phyloP scores from a whole-genome alignment of 2,888 invertebrate species.

The Pterostichus niger region DNA sequence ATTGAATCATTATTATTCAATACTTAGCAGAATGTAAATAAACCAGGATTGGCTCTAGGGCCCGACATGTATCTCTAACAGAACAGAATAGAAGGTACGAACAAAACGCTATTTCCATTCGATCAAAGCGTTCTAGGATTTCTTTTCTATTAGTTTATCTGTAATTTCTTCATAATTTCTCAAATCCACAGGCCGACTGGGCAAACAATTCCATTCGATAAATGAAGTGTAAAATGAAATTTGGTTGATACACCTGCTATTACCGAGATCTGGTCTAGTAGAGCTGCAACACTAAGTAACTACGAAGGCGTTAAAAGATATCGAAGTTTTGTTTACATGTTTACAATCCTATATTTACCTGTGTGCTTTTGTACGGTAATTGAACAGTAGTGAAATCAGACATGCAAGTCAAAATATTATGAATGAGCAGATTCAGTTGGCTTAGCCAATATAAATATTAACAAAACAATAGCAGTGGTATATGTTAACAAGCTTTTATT shows the following conservation, averaged over 20 bases:
- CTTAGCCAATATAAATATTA: constrained; percentile 8
- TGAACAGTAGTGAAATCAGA: background rate
- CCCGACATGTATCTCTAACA: no score
- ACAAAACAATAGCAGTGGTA: constrained; percentile 23
- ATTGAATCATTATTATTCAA: no score
- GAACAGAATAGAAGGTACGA: no score
- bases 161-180: no score
- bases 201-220: no score
- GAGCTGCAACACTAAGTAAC: background rate
- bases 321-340: background rate
- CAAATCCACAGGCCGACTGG: no score
- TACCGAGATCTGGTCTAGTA: background rate
- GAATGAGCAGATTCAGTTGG: constrained; percentile 1
- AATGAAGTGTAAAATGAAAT: background rate
- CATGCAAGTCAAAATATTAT: constrained; percentile 21
- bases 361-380: background rate
- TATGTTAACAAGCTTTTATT: constrained; percentile 13
- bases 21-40: no score
- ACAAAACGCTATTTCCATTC: no score
- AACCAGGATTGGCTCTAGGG: no score
- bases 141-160: no score
- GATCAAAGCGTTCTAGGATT: no score
- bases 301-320: no score
- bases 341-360: background rate
- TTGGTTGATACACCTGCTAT: background rate